phyloP scores from a whole-genome alignment of 2,797 vertebrate genomes.

The Crypturellus tataupa region DNA sequence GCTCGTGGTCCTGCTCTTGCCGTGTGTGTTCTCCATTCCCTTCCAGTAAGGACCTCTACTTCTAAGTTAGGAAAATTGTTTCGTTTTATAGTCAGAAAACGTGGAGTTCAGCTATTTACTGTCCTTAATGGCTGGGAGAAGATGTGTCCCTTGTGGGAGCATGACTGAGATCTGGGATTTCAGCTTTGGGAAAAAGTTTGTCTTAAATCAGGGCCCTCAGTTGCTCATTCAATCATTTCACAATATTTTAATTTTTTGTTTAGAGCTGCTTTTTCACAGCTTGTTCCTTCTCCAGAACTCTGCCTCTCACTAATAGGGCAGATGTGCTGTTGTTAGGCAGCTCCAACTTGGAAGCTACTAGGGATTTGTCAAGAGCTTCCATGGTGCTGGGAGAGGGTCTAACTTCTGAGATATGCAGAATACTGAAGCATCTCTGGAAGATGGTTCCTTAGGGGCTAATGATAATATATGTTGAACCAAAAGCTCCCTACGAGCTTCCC shows the following conservation, averaged over 20 bases:
- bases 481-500: not conserved
- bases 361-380: not conserved
- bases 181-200: not conserved
- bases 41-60: not conserved
- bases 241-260: not conserved
- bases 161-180: not conserved
- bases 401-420: not conserved
- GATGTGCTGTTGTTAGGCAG: not conserved
- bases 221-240: not conserved
- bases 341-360: not conserved
- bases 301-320: not conserved
- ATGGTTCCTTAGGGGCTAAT: not conserved
- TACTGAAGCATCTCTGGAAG: not conserved
- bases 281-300: not conserved
- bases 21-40: not conserved
- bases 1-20: not conserved
- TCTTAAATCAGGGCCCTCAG: not conserved
- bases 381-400: not conserved
- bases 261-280: not conserved
- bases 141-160: not conserved
- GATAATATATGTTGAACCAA: not conserved
- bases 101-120: not conserved
- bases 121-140: not conserved
- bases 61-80: not conserved
- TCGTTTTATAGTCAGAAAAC: not conserved